Evolutionary conservation across 2,888 invertebrate genomes (phyloP).

Genomic region (Notodonta dromedarius): DNA sequence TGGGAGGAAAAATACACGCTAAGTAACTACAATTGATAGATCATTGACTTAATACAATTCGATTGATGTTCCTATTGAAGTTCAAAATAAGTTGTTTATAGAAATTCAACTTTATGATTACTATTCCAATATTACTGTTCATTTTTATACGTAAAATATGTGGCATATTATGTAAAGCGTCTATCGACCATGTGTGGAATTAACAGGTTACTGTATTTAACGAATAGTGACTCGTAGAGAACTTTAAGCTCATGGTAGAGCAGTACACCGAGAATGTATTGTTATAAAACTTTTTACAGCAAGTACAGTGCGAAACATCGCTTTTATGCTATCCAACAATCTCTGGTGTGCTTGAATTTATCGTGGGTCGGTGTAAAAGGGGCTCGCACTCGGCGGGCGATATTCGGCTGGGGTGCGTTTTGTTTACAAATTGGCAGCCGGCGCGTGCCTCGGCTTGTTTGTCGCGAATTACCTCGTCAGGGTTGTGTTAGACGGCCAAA

Average conservation of each 20-base stretch:
- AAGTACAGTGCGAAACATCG: slow-evolving; percentile 43
- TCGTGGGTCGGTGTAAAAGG: slow-evolving; percentile 62
- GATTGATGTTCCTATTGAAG: too few relatives aligned
- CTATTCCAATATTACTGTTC: too few relatives aligned
- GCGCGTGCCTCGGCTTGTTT: slow-evolving; percentile 58
- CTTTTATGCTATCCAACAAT: slow-evolving; percentile 54
- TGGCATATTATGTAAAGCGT: too few relatives aligned
- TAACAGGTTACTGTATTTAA: too few relatives aligned
- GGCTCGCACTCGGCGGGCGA: slow-evolving; percentile 58
- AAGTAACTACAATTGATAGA: too few relatives aligned
- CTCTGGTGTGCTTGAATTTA: slow-evolving; percentile 70
- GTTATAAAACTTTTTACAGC: slow-evolving; percentile 35
- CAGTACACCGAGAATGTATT: not conserved
- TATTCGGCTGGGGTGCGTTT: slow-evolving; percentile 75
- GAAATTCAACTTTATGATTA: too few relatives aligned
- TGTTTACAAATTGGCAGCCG: slow-evolving; percentile 79
- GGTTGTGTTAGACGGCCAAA: slow-evolving; percentile 27
- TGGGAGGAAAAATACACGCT: slow-evolving; percentile 3
- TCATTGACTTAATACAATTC: too few relatives aligned
- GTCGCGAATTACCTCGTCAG: slow-evolving; percentile 52
- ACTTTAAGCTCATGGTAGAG: too few relatives aligned
- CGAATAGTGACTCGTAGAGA: too few relatives aligned
- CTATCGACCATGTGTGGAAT: too few relatives aligned
- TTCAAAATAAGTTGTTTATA: too few relatives aligned
- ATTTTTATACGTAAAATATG: too few relatives aligned